A percentile compares a stretch with the other conserved stretches of the same genome.
These are phyloP conservation scores for Pempheris klunzingeri DNA, from an alignment of 2,797 vertebrate species.

Conservation along the genomic window DNA sequence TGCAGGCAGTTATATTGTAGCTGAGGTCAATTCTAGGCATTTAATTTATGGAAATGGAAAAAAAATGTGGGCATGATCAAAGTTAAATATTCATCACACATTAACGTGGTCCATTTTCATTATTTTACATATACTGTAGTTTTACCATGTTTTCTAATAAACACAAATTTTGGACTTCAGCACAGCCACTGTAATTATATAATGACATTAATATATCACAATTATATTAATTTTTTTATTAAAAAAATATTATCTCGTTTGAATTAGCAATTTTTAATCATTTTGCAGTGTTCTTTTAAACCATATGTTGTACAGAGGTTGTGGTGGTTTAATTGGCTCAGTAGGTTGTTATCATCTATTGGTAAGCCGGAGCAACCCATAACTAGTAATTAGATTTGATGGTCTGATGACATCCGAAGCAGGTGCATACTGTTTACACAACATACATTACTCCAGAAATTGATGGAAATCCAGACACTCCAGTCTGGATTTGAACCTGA, in stretches of 20 bases:
- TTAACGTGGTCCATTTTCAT: not conserved
- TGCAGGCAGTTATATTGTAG: no score
- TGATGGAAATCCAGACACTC: not conserved
- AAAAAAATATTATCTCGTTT: not conserved
- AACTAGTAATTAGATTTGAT: no score
- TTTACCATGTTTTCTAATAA: not conserved
- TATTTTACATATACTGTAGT: not conserved
- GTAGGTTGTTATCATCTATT: no score
- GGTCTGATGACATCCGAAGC: no score
- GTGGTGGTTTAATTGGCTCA: no score
- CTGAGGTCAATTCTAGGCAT: not conserved
- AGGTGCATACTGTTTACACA: not conserved
- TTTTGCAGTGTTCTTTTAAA: not conserved
- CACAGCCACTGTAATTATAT: no score
- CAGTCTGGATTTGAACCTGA: not conserved
- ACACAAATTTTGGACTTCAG: not conserved
- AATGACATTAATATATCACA: no score
- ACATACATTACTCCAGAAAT: not conserved
- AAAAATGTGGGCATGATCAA: not conserved
- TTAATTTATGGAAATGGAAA: no score
- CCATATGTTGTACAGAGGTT: not conserved
- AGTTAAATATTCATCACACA: not conserved
- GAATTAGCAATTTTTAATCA: not conserved
- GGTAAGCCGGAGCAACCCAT: no score
- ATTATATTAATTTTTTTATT: no score